These are phyloP conservation scores for Garra rufa DNA, from an alignment of 2,113 vertebrate species.

Conservation along the genomic window DNA sequence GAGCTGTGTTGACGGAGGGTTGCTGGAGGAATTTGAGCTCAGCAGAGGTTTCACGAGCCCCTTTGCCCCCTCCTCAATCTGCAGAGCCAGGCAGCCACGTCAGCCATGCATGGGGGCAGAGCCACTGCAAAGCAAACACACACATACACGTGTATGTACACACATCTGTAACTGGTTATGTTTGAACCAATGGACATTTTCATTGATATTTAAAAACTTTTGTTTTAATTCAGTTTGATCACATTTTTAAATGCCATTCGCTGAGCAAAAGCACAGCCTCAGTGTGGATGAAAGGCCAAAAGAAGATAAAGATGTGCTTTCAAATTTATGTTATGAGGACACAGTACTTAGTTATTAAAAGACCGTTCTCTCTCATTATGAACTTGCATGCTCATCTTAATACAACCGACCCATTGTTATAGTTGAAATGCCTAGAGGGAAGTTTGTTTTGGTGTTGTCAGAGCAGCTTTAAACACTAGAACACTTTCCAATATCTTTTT, in stretches of 20 bases:
- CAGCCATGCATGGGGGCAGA: constrained; percentile 56
- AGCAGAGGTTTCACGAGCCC: constrained; percentile 40
- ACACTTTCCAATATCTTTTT: not conserved
- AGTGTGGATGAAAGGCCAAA: too few species aligned
- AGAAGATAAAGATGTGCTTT: not conserved
- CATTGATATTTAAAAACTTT: not conserved
- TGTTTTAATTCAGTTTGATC: not conserved
- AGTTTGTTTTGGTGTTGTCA: not conserved
- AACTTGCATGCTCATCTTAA: not conserved
- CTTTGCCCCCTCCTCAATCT: constrained; percentile 40
- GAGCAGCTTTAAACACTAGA: not conserved
- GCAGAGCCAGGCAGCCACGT: constrained; percentile 66
- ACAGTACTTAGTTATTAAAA: not conserved
- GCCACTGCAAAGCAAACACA: constrained; percentile 34
- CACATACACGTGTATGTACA: constrained; percentile 46
- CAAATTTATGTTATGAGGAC: not conserved
- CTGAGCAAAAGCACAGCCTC: too few species aligned
- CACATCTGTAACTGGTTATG: not conserved
- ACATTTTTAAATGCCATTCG: too few species aligned
- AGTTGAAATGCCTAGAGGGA: not conserved
- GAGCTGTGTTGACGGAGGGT: constrained; percentile 48
- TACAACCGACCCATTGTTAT: not conserved
- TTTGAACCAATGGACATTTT: not conserved
- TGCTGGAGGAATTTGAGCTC: constrained; percentile 52
- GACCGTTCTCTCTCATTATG: not conserved